These are phyloP conservation scores for Sebastes dallii DNA, from an alignment of 2,797 vertebrate genomes.

Conservation along the genomic window DNA sequence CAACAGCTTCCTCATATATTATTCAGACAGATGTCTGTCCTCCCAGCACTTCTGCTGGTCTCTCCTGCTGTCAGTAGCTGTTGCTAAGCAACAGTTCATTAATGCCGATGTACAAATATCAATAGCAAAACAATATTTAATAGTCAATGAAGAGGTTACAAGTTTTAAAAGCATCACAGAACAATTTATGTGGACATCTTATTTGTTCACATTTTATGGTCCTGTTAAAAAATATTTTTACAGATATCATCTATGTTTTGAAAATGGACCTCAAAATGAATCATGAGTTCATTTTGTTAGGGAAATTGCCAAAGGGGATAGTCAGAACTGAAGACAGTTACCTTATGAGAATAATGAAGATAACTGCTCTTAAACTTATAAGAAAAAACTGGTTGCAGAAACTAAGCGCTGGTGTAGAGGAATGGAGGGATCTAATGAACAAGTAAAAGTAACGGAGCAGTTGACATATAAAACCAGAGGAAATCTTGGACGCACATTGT, in stretches of 20 bases:
- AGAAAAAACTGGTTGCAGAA: neutral
- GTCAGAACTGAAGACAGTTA: neutral
- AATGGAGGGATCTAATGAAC: neutral
- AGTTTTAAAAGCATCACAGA: neutral
- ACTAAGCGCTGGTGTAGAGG: neutral
- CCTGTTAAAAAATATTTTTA: neutral
- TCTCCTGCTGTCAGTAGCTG: neutral
- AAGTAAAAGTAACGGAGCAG: neutral
- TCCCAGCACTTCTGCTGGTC: neutral
- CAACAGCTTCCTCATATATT: neutral
- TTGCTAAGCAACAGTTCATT: constrained; percentile 18
- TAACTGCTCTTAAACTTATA: no score
- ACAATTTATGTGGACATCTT: neutral
- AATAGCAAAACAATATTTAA: neutral
- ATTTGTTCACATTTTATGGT: neutral
- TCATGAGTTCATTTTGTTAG: no score
- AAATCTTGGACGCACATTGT: neutral
- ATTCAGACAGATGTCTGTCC: neutral
- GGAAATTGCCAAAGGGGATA: neutral
- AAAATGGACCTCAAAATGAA: neutral
- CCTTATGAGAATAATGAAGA: neutral
- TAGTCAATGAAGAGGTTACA: neutral
- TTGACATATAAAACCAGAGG: neutral
- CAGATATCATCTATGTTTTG: neutral
- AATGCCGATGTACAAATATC: constrained; percentile 1